phyloP scores from a whole-genome alignment of 1,140 invertebrate species.

The Brachionus rotundiformis region DNA sequence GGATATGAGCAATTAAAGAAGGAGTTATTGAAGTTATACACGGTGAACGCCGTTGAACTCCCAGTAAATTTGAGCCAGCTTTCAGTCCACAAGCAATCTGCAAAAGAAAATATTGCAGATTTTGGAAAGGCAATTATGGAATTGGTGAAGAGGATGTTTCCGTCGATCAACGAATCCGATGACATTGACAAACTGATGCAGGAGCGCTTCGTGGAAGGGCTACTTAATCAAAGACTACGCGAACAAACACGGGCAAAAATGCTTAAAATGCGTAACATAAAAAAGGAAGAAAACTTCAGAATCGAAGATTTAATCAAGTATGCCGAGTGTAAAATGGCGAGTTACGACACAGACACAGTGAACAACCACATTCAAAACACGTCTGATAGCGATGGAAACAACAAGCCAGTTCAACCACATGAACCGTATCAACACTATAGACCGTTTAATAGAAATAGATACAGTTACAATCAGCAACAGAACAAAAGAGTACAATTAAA shows the following conservation, averaged over 20 bases:
- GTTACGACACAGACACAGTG: constrained; percentile 2
- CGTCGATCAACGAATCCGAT: background rate
- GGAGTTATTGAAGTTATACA: background rate
- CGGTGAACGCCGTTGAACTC: background rate
- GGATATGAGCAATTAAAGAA: background rate
- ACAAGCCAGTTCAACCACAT: background rate
- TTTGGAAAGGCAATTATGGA: background rate
- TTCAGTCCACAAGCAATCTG: background rate
- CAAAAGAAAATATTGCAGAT: background rate
- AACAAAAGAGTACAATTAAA: background rate
- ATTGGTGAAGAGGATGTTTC: background rate
- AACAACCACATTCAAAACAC: background rate
- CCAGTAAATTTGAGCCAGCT: background rate
- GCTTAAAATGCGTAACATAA: background rate
- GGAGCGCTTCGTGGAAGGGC: background rate
- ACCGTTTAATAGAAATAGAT: background rate
- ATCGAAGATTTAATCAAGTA: background rate
- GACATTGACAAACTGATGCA: background rate
- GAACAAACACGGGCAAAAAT: background rate
- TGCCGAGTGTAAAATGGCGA: background rate
- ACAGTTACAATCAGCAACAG: background rate
- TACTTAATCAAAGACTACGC: background rate
- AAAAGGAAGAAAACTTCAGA: background rate
- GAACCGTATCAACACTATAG: background rate
- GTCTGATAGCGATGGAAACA: background rate